Conservation (phyloP, 2,797 vertebrate species). For the Tangara arthus region DNA sequence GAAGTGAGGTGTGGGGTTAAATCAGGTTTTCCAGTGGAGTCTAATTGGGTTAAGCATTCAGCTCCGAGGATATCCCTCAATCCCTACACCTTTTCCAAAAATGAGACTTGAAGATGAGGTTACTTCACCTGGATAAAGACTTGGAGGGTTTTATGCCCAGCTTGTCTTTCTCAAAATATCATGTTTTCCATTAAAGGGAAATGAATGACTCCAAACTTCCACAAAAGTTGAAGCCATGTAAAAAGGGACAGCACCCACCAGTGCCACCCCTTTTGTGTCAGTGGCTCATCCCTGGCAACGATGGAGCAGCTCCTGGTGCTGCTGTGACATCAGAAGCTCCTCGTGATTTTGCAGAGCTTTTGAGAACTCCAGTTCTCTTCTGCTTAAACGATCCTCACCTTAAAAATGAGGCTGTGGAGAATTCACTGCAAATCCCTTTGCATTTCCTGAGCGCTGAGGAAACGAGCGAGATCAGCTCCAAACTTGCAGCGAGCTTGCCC, state of each 20-base stretch:
- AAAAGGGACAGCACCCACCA: fast-evolving
- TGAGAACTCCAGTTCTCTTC: not conserved
- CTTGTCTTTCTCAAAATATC: not conserved
- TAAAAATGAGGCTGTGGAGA: not conserved
- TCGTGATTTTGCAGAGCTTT: not conserved
- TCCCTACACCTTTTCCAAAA: not conserved
- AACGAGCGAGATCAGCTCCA: not conserved
- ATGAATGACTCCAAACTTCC: not conserved
- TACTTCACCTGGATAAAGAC: not conserved
- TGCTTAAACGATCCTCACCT: not conserved
- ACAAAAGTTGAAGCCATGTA: not conserved
- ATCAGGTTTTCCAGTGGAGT: not conserved
- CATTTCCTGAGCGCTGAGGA: not conserved
- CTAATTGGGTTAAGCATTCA: not conserved
- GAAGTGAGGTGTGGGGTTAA: not conserved
- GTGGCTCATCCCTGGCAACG: not conserved
- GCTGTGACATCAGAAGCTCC: not conserved
- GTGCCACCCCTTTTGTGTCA: not conserved
- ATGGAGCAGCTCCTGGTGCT: not conserved
- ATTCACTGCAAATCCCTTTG: not conserved
- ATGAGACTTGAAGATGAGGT: not conserved
- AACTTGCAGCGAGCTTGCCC: not conserved
- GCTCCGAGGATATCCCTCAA: not conserved
- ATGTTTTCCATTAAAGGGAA: not conserved
- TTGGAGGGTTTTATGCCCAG: not conserved